Percentiles rank a stretch among this genome's conserved stretches.
phyloP scores from a whole-genome alignment of 1,140 invertebrate species.

The Polyergus mexicanus region DNA sequence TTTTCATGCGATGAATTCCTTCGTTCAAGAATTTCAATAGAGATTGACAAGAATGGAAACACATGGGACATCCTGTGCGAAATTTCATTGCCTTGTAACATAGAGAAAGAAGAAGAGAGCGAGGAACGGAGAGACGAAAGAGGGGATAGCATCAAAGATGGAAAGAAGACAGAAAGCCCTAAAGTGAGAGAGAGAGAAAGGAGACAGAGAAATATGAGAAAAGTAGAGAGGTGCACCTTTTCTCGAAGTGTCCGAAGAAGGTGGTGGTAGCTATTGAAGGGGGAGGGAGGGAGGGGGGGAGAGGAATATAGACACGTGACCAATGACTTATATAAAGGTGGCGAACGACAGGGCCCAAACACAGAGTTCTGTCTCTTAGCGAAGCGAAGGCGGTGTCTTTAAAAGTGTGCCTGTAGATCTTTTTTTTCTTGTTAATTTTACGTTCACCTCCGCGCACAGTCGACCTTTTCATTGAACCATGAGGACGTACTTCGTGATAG shows the following conservation, averaged over 20 bases:
- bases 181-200: slow-evolving; percentile 36
- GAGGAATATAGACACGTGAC: slow-evolving; percentile 84
- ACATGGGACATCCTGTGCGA: not conserved
- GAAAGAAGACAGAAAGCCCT: slow-evolving; percentile 41
- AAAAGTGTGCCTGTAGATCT: slow-evolving; percentile 66
- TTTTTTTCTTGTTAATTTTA: slow-evolving; percentile 65
- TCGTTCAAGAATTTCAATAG: slow-evolving; percentile 24
- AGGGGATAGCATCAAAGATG: slow-evolving; percentile 42
- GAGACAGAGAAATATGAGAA: slow-evolving; percentile 55
- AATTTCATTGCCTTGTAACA: slow-evolving; percentile 12
- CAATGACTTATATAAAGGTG: slow-evolving; percentile 86
- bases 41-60: slow-evolving; percentile 12
- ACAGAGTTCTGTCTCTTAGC: slow-evolving; percentile 84
- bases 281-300: slow-evolving; percentile 75
- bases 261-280: slow-evolving; percentile 61
- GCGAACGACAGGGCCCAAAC: slow-evolving; percentile 83
- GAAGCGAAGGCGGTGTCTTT: slow-evolving; percentile 77
- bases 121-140: slow-evolving; percentile 54
- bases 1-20: not conserved
- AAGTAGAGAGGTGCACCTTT: slow-evolving; percentile 75
- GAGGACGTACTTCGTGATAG: slow-evolving; percentile 85
- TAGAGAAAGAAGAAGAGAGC: slow-evolving; percentile 57
- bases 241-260: slow-evolving; percentile 73
- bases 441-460: slow-evolving; percentile 35
- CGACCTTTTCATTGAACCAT: slow-evolving; percentile 73